A percentile compares a stretch with the other conserved stretches of the same genome.
Conservation (phyloP, 2,797 vertebrate species). For the Pipistrellus kuhlii region DNA sequence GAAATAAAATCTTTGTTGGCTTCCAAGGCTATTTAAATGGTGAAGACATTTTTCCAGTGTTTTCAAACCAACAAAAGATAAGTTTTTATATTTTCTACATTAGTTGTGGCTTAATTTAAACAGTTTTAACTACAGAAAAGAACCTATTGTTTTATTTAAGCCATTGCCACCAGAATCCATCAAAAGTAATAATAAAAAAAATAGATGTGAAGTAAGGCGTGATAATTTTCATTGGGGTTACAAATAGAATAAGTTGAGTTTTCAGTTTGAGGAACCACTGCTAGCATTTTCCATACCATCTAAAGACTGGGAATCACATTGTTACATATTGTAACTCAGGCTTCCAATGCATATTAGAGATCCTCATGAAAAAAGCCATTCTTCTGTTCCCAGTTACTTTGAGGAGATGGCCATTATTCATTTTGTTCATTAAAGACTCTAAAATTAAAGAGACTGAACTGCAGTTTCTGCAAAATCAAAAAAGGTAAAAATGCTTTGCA, state of each 20-base stretch:
- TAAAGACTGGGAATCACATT: neutral
- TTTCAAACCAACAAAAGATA: conserved; percentile 25
- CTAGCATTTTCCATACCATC: neutral
- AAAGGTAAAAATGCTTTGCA: conserved; percentile 18
- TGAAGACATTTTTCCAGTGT: conserved; percentile 52
- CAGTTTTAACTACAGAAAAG: neutral
- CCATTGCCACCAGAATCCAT: neutral
- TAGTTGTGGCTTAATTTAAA: conserved; percentile 47
- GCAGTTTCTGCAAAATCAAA: neutral
- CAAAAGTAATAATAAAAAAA: conserved; percentile 2
- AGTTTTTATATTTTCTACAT: conserved; percentile 21
- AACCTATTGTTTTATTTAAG: neutral
- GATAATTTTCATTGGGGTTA: conserved; percentile 22
- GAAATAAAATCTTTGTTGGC: conserved; percentile 6
- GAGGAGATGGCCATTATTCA: neutral
- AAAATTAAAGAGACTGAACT: conserved; percentile 53
- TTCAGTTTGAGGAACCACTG: neutral
- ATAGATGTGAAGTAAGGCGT: neutral
- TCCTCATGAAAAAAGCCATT: neutral
- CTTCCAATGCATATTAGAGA: neutral
- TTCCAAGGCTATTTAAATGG: conserved; percentile 27
- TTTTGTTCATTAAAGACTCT: neutral
- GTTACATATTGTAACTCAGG: neutral
- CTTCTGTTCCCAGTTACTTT: neutral
- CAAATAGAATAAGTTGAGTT: neutral